Evolutionary conservation across 2,113 vertebrate genomes (phyloP).

Genomic region (Corythaeola cristata): DNA sequence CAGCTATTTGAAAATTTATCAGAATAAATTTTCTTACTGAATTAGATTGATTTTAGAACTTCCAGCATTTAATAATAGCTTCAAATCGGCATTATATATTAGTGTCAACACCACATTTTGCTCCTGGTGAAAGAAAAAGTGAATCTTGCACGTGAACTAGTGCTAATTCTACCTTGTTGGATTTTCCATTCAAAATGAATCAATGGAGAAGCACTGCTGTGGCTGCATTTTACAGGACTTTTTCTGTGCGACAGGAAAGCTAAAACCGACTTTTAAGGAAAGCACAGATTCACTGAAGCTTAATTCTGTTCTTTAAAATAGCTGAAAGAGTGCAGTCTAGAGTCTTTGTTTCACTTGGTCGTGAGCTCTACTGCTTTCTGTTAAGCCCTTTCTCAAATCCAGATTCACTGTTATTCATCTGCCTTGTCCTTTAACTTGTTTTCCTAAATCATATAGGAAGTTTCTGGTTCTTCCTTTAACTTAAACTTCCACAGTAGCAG

Average conservation of each 20-base stretch:
- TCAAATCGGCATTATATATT: not conserved
- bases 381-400: not conserved
- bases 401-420: not conserved
- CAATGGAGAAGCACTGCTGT: not conserved
- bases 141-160: rapidly evolving
- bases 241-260: not conserved
- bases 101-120: not conserved
- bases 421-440: not conserved
- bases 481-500: not conserved
- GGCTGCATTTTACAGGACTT: not conserved
- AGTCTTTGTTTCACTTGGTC: not conserved
- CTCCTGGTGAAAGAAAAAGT: not conserved
- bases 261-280: not conserved
- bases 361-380: not conserved
- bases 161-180: not conserved
- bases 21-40: not conserved
- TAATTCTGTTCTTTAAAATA: not conserved
- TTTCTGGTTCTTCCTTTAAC: not conserved
- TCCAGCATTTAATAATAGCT: not conserved
- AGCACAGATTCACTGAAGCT: not conserved
- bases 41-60: not conserved
- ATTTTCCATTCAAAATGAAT: not conserved
- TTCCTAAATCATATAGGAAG: not conserved
- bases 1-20: not conserved
- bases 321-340: not conserved